phyloP scores from a whole-genome alignment of 37 sponge, comb jelly and placozoan genomes.

The Halisarca cf. caerulea region DNA sequence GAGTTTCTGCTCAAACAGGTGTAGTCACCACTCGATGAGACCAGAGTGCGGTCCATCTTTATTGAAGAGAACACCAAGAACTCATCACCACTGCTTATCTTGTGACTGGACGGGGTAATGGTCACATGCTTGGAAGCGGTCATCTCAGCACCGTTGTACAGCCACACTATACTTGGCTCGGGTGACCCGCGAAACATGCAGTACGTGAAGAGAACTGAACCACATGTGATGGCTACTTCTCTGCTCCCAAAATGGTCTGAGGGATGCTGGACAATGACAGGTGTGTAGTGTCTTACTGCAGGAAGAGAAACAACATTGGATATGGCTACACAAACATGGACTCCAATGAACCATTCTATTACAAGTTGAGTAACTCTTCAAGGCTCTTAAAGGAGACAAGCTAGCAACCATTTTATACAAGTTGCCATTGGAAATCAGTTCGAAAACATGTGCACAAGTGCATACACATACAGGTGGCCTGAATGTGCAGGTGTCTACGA shows the following conservation, averaged over 20 bases:
- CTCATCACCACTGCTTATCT: background rate
- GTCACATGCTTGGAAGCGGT: too few species aligned
- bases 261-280: background rate
- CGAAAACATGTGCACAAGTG: too few species aligned
- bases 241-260: background rate
- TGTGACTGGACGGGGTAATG: background rate
- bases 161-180: slow-evolving; percentile 27
- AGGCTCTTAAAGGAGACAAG: too few species aligned
- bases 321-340: too few species aligned
- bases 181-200: slow-evolving; percentile 39
- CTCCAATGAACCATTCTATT: too few species aligned
- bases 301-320: too few species aligned
- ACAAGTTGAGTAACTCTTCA: too few species aligned
- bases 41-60: background rate
- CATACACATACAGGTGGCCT: too few species aligned
- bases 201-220: background rate
- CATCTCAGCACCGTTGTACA: background rate
- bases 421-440: too few species aligned
- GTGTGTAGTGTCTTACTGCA: background rate
- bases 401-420: too few species aligned
- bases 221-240: background rate
- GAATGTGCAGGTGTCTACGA: too few species aligned
- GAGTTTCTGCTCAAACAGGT: background rate
- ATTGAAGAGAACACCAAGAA: background rate
- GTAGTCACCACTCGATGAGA: background rate